These are phyloP conservation scores for Ciona savignyi DNA, from an alignment of 23 tunicate species.

Conservation along the genomic window DNA sequence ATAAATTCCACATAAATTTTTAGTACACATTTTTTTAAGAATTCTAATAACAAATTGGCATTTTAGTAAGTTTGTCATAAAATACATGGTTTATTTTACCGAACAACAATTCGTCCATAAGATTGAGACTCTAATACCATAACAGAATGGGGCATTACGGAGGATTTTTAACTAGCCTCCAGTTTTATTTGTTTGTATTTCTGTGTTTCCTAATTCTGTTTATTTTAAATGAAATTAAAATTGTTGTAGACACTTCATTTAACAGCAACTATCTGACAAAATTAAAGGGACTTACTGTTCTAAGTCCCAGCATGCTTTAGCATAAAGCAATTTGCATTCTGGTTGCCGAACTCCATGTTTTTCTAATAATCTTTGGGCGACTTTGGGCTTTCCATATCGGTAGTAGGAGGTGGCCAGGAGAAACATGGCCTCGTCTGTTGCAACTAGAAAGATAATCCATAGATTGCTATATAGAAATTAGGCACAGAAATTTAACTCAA, in stretches of 20 bases:
- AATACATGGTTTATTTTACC: too few species aligned
- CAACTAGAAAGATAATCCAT: conserved; percentile 48
- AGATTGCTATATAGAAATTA: too few species aligned
- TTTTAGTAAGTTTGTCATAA: too few species aligned
- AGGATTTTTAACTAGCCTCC: too few species aligned
- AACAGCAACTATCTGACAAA: too few species aligned
- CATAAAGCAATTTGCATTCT: conserved; percentile 70
- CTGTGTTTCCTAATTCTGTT: not conserved
- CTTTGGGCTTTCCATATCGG: conserved; percentile 63
- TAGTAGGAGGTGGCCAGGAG: conserved; percentile 77
- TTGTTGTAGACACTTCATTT: too few species aligned
- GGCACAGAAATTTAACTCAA: too few species aligned
- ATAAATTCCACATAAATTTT: not conserved
- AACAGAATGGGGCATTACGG: too few species aligned
- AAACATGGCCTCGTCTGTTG: conserved; percentile 53
- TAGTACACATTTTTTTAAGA: not conserved
- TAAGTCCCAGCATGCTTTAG: conserved; percentile 68
- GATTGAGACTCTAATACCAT: too few species aligned
- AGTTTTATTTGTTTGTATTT: too few species aligned
- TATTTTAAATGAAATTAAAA: not conserved
- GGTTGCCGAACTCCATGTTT: conserved; percentile 53
- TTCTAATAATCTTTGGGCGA: conserved; percentile 50
- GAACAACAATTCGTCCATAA: too few species aligned
- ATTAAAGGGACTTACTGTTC: conserved; percentile 32
- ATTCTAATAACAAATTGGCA: too few species aligned